Base-by-base conservation (phyloP, 2,797 vertebrate species). In the Choloepus didactylus region DNA sequence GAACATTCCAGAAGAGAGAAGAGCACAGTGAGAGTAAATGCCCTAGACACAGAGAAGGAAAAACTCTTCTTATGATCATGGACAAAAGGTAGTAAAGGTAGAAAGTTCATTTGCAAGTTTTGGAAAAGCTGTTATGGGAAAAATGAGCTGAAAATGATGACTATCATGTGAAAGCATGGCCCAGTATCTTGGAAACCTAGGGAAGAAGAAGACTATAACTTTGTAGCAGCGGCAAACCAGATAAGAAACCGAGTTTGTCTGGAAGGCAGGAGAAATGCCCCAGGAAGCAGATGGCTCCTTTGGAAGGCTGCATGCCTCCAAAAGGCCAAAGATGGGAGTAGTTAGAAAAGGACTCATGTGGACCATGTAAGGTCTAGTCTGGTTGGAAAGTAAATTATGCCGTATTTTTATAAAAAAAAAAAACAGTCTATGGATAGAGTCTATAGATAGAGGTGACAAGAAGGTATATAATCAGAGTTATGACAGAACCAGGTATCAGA, bases 81-180 rank as follows among this genome's bases (percentile, higher is more conserved):
- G 3, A 85, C n/a, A 11, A 91, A 81, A 81, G 4, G 7, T 19
- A 90, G 31, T 41, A 54, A 66, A 80, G 4, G 8, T 49, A 82
- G 35, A 69, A 41, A 49, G 16, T 31, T 60, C 56, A 35, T 81
- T 56, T 79, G 15, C 35, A 86, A 67, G 60, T 23, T 60, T 44
- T 72, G 4, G 11, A 54, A 91, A 0, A 91, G 25, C 21, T 77
- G 6, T 31, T 91, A 67, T 3, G 2, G 6, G 10, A 82, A 91
- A 73, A 35, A n/a, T 6, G 3, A 89, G 7, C 6, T 49, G 11
- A 77, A 93, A 67, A 73, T 82, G 64, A 35, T 31, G 38, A 85
- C 23, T 27, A 6, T 5, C 25, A 54, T 76, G 0, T 60, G 66
- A 91, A 81, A 5, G 0, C 4, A 41, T 0, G 0, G 6, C 41